phyloP scores from a whole-genome alignment of 2,113 vertebrate species.

The Hypocryptadius cinnamomeus region DNA sequence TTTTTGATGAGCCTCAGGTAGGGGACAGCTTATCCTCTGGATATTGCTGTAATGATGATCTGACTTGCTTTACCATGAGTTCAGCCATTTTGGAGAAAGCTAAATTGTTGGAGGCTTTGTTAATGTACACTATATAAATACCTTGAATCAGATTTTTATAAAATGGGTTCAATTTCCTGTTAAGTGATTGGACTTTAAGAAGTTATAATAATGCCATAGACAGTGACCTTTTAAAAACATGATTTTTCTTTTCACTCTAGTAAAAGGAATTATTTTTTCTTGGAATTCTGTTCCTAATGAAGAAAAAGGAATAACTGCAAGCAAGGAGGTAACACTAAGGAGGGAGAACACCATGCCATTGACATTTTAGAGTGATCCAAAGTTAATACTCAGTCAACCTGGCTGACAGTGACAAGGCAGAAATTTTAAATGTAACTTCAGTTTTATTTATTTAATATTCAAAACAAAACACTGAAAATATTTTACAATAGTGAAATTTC shows the following conservation, averaged over 20 bases:
- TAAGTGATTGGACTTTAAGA: background rate
- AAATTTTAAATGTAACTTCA: background rate
- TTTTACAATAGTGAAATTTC: background rate
- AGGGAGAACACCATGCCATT: background rate
- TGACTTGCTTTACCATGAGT: background rate
- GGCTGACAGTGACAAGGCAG: background rate
- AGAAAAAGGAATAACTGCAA: background rate
- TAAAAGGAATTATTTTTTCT: background rate
- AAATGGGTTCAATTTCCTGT: background rate
- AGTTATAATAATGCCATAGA: background rate
- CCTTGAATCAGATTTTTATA: background rate
- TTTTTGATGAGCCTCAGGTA: background rate
- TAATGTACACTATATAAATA: background rate
- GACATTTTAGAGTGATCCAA: background rate
- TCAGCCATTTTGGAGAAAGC: background rate
- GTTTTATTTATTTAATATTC: background rate
- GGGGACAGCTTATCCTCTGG: background rate
- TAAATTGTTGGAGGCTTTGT: background rate
- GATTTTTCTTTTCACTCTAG: background rate
- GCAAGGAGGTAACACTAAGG: background rate
- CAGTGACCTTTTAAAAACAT: background rate
- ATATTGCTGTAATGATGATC: background rate
- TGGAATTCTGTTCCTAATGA: background rate
- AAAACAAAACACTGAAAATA: background rate
- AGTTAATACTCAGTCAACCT: background rate